phyloP scores from a whole-genome alignment of 2,797 vertebrate genomes.

The Cynopterus sphinx region DNA sequence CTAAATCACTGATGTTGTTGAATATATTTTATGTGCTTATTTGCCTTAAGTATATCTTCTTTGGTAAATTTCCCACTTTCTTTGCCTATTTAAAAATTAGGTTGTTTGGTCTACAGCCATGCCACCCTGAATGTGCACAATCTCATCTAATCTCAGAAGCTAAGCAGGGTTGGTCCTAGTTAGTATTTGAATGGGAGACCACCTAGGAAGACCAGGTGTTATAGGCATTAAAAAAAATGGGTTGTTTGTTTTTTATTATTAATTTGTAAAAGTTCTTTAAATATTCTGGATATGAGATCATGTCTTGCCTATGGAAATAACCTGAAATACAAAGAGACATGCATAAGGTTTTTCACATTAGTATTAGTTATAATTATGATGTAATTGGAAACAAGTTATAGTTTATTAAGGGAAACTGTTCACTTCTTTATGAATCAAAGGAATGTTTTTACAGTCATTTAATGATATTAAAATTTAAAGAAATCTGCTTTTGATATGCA shows the following conservation, averaged over 20 bases:
- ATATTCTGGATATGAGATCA: neutral
- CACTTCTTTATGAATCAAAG: conserved; percentile 12
- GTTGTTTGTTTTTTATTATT: neutral
- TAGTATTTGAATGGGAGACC: no score
- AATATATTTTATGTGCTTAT: neutral
- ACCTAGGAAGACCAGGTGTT: no score
- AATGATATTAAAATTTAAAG: neutral
- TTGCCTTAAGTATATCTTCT: conserved; percentile 17
- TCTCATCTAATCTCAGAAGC: no score
- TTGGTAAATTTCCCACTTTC: neutral
- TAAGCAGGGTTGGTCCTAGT: no score
- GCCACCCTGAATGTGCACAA: no score
- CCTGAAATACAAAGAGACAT: neutral
- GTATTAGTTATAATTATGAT: neutral
- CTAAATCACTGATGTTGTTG: neutral
- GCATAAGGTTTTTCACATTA: neutral
- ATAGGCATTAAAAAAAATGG: neutral
- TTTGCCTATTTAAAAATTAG: conserved; percentile 20
- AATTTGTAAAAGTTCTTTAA: neutral
- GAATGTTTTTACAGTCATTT: conserved; percentile 13
- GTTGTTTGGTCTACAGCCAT: neutral
- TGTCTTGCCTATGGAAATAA: neutral
- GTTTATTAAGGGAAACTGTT: neutral
- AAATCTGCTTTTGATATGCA: neutral
- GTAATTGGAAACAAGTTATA: conserved; percentile 8